A percentile compares a stretch with the other conserved stretches of the same genome.
Evolutionary conservation across 2,888 invertebrate genomes (phyloP).

Genomic region (Ganaspis brasiliensis): DNA sequence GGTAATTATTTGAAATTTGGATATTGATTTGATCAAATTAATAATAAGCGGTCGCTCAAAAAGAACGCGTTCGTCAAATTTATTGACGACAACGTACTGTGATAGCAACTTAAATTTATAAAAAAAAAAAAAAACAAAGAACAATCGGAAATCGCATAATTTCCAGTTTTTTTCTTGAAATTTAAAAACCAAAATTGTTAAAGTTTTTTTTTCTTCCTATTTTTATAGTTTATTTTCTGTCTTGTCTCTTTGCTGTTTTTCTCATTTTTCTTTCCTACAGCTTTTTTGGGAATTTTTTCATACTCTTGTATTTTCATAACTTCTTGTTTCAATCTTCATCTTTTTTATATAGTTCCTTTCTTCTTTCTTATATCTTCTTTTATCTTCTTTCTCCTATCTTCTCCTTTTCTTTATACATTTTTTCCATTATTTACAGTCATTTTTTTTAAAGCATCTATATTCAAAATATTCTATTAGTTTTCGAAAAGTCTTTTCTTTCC

Average conservation of each 20-base stretch:
- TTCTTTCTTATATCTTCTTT: too few relatives aligned
- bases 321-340: too few relatives aligned
- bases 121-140: slow-evolving; percentile 24
- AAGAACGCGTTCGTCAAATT: slow-evolving; percentile 19
- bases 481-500: slow-evolving; percentile 45
- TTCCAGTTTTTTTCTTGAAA: neutral
- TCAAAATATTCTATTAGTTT: too few relatives aligned
- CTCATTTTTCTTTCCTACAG: neutral
- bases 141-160: slow-evolving; percentile 7
- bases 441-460: too few relatives aligned
- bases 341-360: too few relatives aligned
- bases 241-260: slow-evolving; percentile 14
- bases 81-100: slow-evolving; percentile 49
- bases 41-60: slow-evolving; percentile 9
- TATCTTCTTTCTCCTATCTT: neutral
- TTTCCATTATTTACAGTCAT: too few relatives aligned
- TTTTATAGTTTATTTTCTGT: slow-evolving; percentile 21
- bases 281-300: too few relatives aligned
- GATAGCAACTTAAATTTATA: slow-evolving; percentile 52
- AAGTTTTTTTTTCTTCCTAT: slow-evolving; percentile 9
- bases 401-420: too few relatives aligned
- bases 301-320: too few relatives aligned
- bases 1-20: slow-evolving; percentile 6
- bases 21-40: neutral
- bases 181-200: neutral